Evolutionary conservation across 2,113 vertebrate species (phyloP).

Genomic region (Anhinga rufa): DNA sequence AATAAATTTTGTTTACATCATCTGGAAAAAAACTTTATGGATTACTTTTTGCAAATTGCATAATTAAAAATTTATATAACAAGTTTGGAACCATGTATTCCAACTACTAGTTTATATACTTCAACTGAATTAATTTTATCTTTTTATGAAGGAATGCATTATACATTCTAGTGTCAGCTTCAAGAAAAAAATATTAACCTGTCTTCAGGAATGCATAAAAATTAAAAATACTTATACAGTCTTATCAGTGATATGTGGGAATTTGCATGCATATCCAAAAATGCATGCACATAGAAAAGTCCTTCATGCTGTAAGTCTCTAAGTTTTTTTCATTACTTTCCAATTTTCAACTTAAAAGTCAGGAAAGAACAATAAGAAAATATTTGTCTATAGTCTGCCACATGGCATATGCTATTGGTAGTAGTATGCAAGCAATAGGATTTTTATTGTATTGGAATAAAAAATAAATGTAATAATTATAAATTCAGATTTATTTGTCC

Average conservation of each 20-base stretch:
- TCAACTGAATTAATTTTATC: neutral
- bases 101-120: neutral
- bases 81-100: neutral
- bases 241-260: neutral
- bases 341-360: neutral
- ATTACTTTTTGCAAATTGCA: neutral
- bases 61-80: neutral
- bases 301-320: neutral
- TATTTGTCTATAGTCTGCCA: neutral
- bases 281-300: neutral
- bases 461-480: neutral
- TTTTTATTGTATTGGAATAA: neutral
- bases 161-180: neutral
- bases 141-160: neutral
- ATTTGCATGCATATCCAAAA: neutral
- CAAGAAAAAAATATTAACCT: neutral
- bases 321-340: neutral
- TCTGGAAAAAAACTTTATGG: neutral
- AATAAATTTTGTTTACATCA: constrained; percentile 6
- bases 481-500: neutral
- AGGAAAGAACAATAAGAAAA: neutral
- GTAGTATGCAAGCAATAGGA: neutral
- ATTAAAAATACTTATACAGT: neutral
- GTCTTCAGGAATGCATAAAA: neutral
- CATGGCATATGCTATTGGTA: neutral